phyloP scores from a whole-genome alignment of 2,888 invertebrate genomes.

The Sesia bembeciformis region DNA sequence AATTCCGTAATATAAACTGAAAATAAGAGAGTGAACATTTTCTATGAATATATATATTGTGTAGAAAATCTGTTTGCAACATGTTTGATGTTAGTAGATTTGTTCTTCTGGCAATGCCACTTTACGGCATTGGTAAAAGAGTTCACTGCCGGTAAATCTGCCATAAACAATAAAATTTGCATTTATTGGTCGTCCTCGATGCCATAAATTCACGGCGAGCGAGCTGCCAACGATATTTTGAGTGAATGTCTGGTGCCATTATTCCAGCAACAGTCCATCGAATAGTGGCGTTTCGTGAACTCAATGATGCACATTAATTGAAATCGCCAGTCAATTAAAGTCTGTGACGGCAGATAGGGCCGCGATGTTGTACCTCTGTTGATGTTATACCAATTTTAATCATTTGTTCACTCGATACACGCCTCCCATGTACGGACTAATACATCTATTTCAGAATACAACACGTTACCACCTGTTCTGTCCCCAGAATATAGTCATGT shows the following conservation, averaged over 20 bases:
- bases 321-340: constrained; percentile 66
- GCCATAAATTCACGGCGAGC: constrained; percentile 61
- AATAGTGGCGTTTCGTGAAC: constrained; percentile 47
- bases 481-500: too few species aligned
- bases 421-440: too few species aligned
- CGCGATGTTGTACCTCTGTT: constrained; percentile 29
- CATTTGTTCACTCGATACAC: constrained; percentile 42
- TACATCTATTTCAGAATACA: too few species aligned
- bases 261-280: constrained; percentile 32
- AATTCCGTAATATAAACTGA: too few species aligned
- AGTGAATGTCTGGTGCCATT: constrained; percentile 60
- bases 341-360: constrained; percentile 33
- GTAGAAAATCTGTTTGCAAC: too few species aligned
- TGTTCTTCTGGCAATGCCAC: constrained; percentile 25
- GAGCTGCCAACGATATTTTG: constrained; percentile 67
- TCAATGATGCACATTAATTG: constrained; percentile 56
- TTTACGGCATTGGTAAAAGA: constrained; percentile 65
- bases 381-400: constrained; percentile 49
- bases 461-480: too few species aligned
- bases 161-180: constrained; percentile 73
- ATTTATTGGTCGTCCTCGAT: constrained; percentile 69
- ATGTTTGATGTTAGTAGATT: too few species aligned
- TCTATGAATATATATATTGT: too few species aligned
- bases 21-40: too few species aligned
- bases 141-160: constrained; percentile 67